These are phyloP conservation scores for Phylloscopus collybita DNA, from an alignment of 2,797 vertebrate genomes.

Conservation along the genomic window DNA sequence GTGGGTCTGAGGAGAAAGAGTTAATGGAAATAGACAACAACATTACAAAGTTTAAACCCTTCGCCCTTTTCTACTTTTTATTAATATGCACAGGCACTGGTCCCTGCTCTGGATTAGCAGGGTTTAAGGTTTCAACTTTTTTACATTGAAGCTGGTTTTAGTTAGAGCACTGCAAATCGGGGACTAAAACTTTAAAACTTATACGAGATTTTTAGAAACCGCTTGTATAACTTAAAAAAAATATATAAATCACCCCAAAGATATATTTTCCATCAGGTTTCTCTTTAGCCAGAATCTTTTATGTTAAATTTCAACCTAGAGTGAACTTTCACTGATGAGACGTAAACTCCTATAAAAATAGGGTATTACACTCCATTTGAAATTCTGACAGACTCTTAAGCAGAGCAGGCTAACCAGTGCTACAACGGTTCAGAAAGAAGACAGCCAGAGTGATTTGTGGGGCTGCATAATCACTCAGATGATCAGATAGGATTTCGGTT, in stretches of 20 bases:
- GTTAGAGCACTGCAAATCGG: conserved; percentile 11
- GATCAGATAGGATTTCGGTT: conserved; percentile 36
- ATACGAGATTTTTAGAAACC: conserved; percentile 49
- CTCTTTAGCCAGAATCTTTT: conserved; percentile 18
- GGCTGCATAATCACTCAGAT: conserved; percentile 53
- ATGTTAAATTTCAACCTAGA: conserved; percentile 59
- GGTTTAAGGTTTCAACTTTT: conserved; percentile 55
- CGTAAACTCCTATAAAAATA: conserved; percentile 36
- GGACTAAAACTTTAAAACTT: conserved; percentile 57
- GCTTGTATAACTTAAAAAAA: conserved; percentile 13
- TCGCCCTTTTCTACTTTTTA: conserved; percentile 54
- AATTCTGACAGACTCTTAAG: conserved; percentile 31
- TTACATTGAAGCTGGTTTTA: conserved; percentile 43
- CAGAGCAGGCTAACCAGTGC: background rate
- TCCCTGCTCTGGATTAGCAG: conserved; percentile 30
- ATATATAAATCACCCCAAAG: background rate
- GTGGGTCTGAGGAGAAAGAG: conserved; percentile 19
- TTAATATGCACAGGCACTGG: conserved; percentile 38
- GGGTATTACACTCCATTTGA: conserved; percentile 19
- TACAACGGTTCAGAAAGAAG: background rate
- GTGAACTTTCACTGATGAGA: conserved; percentile 57
- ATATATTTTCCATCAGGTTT: conserved; percentile 60
- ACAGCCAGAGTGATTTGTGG: conserved; percentile 46
- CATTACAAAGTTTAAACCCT: conserved; percentile 23
- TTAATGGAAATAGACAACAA: conserved; percentile 48